Base-by-base conservation (phyloP, 2,888 invertebrate species). In the Fragum fragum region DNA sequence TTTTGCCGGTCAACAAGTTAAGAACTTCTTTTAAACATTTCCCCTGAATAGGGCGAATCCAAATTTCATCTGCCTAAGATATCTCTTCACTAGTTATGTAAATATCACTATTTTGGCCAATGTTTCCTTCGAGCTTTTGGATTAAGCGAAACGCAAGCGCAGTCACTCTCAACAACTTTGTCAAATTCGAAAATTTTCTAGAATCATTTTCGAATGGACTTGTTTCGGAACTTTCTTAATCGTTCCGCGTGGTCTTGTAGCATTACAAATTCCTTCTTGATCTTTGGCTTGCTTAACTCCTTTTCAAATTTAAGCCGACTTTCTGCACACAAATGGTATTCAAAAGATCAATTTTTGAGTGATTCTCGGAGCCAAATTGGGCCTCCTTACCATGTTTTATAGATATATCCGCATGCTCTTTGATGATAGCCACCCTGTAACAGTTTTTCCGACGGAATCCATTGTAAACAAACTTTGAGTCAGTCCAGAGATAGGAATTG, bases 161-260 rank as follows among this genome's bases (percentile, higher is more conserved):
- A 26, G 80, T 76, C 16, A 79, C 68, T 75, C 71, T 21, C 23
- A 75, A n/a, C 2, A 79, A 66, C 59, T 75, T 79, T 63, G 76
- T 36, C n/a, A 36, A 36, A 18, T 72, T 68, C 1, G 76, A 81
- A 26, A 42, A 76, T 47, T 23, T 73, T 14, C 42, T 55, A 11
- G 18, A 47, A 23, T 80, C 69, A 21, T 76, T 73, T 42, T 23
- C 71, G 61, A 79, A 71, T 16, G 79, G 75, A 47, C 32, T 36
- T 36, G 9, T 36, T 39, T 36, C 6, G 9, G 21, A 28, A 28
- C 28, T 6, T 70, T 18, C 9, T 23, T 23, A n/a, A 32, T 14
- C 9, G 14, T 21, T 69, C 32, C 29, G n/a, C 21, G 0, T n/a
- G n/a, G 23, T 39, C 59, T 14, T 57, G 26, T 14, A 57, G 28